A percentile compares a stretch with the other conserved stretches of the same genome.
Conservation (phyloP, 2,797 vertebrate genomes). For the Mallotus villosus region DNA sequence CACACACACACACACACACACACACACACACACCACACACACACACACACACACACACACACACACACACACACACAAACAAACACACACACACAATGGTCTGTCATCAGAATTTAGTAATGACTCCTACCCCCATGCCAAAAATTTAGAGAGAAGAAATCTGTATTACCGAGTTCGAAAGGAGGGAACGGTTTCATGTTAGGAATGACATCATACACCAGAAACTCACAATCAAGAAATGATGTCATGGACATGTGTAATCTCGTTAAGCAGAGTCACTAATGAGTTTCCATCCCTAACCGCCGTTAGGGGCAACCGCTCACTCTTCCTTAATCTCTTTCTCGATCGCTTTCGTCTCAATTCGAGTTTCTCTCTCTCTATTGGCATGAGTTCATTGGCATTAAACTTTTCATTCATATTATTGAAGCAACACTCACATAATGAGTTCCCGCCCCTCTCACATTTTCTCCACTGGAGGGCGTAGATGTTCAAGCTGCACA, state of each 20-base stretch:
- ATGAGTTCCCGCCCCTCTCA: too few species aligned
- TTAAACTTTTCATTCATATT: too few species aligned
- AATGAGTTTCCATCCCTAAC: slow-evolving; percentile 31
- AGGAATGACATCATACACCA: slow-evolving; percentile 14
- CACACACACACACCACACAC: not conserved
- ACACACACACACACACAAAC: not conserved
- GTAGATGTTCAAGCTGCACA: too few species aligned
- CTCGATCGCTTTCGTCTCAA: not conserved
- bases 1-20: slow-evolving; percentile 7
- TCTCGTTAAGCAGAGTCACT: slow-evolving; percentile 16
- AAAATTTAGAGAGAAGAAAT: not conserved
- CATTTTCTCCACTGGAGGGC: too few species aligned
- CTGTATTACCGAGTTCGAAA: not conserved
- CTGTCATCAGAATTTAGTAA: slow-evolving; percentile 11
- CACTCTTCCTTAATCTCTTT: not conserved
- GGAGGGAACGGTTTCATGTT: slow-evolving; percentile 13
- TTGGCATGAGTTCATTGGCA: not conserved
- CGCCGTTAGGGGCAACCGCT: slow-evolving; percentile 11
- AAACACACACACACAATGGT: slow-evolving; percentile 10
- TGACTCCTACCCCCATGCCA: not conserved
- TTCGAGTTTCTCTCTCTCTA: not conserved
- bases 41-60: slow-evolving; percentile 9
- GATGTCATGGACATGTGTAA: slow-evolving; percentile 21
- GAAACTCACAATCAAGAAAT: slow-evolving; percentile 22
- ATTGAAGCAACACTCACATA: too few species aligned